A percentile compares a stretch with the other conserved stretches of the same genome.
Conservation (phyloP, 2,888 invertebrate genomes). For the Scaptomyza tumidula region DNA sequence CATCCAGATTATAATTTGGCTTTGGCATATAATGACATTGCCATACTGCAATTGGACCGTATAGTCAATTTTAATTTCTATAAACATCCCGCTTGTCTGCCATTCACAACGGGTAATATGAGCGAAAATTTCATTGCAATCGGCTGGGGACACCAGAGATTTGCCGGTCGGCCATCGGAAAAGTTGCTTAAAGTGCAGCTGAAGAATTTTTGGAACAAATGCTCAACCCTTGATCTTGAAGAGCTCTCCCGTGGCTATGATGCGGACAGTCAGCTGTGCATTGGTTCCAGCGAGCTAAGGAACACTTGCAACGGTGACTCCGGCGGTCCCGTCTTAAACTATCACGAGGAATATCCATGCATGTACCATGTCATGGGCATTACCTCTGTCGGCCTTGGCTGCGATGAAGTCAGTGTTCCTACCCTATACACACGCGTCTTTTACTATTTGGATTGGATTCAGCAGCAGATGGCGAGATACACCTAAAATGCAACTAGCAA, state of each 20-base stretch:
- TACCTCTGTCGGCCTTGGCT: slow-evolving; percentile 70
- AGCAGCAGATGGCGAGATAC: slow-evolving; percentile 39
- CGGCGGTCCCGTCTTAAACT: slow-evolving; percentile 75
- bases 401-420: slow-evolving; percentile 67
- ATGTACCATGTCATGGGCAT: slow-evolving; percentile 77
- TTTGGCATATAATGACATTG: slow-evolving; percentile 86
- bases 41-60: slow-evolving; percentile 84
- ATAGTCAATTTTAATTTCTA: slow-evolving; percentile 82
- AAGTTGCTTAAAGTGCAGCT: slow-evolving; percentile 86
- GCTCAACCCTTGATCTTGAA: slow-evolving; percentile 45
- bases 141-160: slow-evolving; percentile 85
- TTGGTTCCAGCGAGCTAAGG: slow-evolving; percentile 68
- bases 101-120: slow-evolving; percentile 55
- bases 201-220: slow-evolving; percentile 77
- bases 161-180: slow-evolving; percentile 73
- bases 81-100: slow-evolving; percentile 85
- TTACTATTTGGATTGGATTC: slow-evolving; percentile 72
- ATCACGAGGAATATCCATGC: slow-evolving; percentile 66
- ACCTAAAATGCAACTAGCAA: slow-evolving; percentile 3
- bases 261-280: slow-evolving; percentile 66
- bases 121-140: slow-evolving; percentile 82
- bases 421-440: slow-evolving; percentile 74
- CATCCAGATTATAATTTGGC: slow-evolving; percentile 84
- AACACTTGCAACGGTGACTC: slow-evolving; percentile 81
- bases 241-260: slow-evolving; percentile 63